Base-by-base conservation (phyloP, 2,797 vertebrate genomes). In the Pipistrellus kuhlii region DNA sequence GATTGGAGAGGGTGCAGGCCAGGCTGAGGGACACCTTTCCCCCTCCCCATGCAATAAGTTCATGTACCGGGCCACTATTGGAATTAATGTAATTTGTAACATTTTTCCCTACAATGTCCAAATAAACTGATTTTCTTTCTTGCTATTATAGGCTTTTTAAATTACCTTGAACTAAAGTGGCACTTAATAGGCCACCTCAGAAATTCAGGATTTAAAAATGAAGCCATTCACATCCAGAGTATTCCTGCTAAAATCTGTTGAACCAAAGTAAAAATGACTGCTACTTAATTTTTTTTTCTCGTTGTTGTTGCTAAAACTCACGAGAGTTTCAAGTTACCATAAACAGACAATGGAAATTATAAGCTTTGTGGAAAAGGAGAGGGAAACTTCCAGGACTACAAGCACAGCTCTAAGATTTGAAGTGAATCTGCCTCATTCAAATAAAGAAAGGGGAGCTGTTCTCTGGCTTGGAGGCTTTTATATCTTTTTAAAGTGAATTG, bases 231-330 rank as follows among this genome's bases (percentile, higher is more conserved):
- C 97, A 97, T 95, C 96, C 96, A 96, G 95, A 96, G 41, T 85
- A 92, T 94, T 96, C 85, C 88, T 97, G 93, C 95, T 96, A 80
- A 97, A 97, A 96, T 96, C 96, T 97, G 95, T 95, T 94, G 88
- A 95, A 51, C 93, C 94, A 95, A 96, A 97, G 96, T 97, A 96
- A 97, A 96, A 95, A 92, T 85, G 96, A 96, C 80, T 85, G 95
- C 91, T 96, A 87, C 96, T 95, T 96, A 94, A 72, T 90, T n/a
- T 77, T 81, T 81, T 85, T 55, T 18, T 30, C n/a, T 80, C 82
- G 38, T 48, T 68, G 78, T 86, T 77, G 48, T 86, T 77, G 53
- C 94, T 77, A 15, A 48, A 95, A 93, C 80, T 90, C 86, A 71
- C 59, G 77, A 44, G 91, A 94, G 25, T 81, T 66, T 62, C 21